Base-by-base conservation (phyloP, 2,113 vertebrate species). In the Gadus macrocephalus region DNA sequence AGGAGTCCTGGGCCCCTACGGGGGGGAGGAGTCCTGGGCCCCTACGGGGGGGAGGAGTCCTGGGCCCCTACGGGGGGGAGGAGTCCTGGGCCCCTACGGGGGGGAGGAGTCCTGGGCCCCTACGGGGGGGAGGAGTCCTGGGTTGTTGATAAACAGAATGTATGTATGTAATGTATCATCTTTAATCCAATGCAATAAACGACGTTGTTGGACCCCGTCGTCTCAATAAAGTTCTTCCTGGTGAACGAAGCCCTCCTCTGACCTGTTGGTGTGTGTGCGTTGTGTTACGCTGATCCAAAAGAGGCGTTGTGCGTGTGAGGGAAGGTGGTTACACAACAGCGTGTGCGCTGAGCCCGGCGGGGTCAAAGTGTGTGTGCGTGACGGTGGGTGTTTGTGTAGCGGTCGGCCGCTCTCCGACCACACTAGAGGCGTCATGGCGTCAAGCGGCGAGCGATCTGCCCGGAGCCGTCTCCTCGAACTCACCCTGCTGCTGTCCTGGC, bases 401-500 rank as follows among this genome's bases (percentile, higher is more conserved):
- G 69, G 16, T 53, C 20, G 28, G 8, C 42, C 78, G 71, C 38
- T 79, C 82, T 84, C 84, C 65, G 75, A 25, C 53, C 76, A 62
- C 11, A 22, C n/a, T 19, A 61, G 22, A 59, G 31, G 3, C 2
- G 42, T 49, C 42, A 49, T 49, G 42, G 42, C 42, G 42, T 12
- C 6, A 0, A 14, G 8, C 11, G 11, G 42, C 42, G 6, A 49
- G 42, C 12, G 42, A 7, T 74, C 69, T 15, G 12, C 69, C 74
- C 64, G 53, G 56, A 73, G 74, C 78, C 58, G 2, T 49, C 42
- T 49, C 68, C 60, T 22, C 22, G 19, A 12, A 27, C 76, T 86
- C 69, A 68, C 89, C 74, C 59, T 84, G 59, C 27, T 84, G 1
- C 60, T 68, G 12, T 62, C 90, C 68, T 68, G 25, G 53, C 2